Evolutionary conservation across 2,797 vertebrate species (phyloP), one percentile per base, ranked within the genome.

Genomic region (Rhinoraja longicauda): DNA sequence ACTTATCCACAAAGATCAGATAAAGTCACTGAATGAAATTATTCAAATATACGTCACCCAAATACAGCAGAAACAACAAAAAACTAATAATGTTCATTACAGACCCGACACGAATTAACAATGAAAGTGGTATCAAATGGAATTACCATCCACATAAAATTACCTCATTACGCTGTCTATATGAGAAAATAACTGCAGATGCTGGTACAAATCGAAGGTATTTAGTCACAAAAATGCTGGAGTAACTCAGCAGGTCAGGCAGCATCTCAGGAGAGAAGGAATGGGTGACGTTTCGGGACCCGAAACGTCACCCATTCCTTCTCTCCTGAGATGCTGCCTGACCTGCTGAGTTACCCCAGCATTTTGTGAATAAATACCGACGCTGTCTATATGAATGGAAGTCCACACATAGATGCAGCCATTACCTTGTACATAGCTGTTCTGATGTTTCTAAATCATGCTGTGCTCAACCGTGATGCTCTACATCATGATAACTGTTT

Each of bases 311-410:
- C n/a, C n/a, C n/a, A n/a, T n/a, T n/a, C n/a, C n/a, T n/a, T n/a
- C n/a, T n/a, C n/a, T n/a, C n/a, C n/a, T n/a, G n/a, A n/a, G n/a
- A n/a, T n/a, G n/a, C n/a, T n/a, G n/a, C n/a, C n/a, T n/a, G n/a
- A n/a, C n/a, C n/a, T n/a, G n/a, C n/a, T n/a, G n/a, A n/a, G n/a
- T n/a, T n/a, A n/a, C n/a, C n/a, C n/a, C n/a, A n/a, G n/a, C n/a
- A n/a, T n/a, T n/a, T n/a, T n/a, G n/a, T n/a, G n/a, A n/a, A n/a
- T n/a, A n/a, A n/a, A n/a, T n/a, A n/a, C n/a, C n/a, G n/a, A 67
- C 36, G 84, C 67, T 90, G 64, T 62, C 86, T 64, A 53, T 90
- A 64, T 90, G n/a, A 90, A 90, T n/a, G 36, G 59, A 88, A 64
- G 29, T n/a, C 4, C 59, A 15, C 64, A 59, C 84, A 88, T 15